Conservation (phyloP, 2,113 vertebrate genomes). For the Sclerurus mexicanus region DNA sequence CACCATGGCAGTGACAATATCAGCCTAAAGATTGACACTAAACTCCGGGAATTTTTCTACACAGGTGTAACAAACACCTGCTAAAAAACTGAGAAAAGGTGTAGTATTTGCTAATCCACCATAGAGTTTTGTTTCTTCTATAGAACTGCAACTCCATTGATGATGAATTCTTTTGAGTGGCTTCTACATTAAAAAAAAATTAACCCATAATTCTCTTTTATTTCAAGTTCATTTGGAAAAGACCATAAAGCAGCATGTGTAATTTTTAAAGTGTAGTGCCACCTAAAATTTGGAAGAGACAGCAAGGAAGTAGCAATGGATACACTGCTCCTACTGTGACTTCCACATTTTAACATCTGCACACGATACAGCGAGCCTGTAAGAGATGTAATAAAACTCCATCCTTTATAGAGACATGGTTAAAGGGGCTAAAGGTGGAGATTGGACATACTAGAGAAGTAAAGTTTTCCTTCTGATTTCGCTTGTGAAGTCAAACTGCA, state of each 20-base stretch:
- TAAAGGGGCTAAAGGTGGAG: neutral
- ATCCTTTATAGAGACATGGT: neutral
- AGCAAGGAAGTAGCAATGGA: neutral
- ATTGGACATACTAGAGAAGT: neutral
- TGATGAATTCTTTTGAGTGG: neutral
- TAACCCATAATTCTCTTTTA: neutral
- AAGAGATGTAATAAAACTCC: neutral
- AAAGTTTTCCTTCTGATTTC: neutral
- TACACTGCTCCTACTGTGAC: neutral
- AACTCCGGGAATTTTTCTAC: neutral
- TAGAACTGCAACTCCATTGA: neutral
- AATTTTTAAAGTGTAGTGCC: neutral
- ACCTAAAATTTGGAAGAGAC: neutral
- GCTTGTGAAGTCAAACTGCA: neutral
- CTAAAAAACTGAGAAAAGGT: neutral
- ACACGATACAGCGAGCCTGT: neutral
- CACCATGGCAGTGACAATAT: neutral
- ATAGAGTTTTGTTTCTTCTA: neutral
- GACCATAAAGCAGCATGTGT: neutral
- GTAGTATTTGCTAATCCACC: neutral
- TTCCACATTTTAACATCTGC: neutral
- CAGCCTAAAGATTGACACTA: neutral
- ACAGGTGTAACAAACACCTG: neutral
- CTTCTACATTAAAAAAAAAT: neutral
- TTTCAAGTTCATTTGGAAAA: neutral